phyloP scores from a whole-genome alignment of 2,113 vertebrate species.

The Channa argus region DNA sequence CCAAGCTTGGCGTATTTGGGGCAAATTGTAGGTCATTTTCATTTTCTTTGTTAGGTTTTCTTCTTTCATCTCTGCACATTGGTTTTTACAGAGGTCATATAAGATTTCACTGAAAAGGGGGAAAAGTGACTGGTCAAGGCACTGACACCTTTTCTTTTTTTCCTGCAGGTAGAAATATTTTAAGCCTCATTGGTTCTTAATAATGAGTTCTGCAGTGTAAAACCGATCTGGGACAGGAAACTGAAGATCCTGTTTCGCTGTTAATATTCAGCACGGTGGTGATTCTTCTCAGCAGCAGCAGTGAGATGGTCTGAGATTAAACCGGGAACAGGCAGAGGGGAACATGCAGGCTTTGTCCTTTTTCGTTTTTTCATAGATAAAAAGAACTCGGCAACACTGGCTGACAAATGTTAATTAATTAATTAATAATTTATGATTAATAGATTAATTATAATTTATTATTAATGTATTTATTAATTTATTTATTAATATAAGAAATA shows the following conservation, averaged over 20 bases:
- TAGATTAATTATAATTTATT: too few relatives aligned
- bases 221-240: constrained; percentile 66
- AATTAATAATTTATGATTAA: too few relatives aligned
- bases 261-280: constrained; percentile 64
- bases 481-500: too few relatives aligned
- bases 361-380: too few relatives aligned
- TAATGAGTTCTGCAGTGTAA: constrained; percentile 70
- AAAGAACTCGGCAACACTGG: too few relatives aligned
- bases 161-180: constrained; percentile 72
- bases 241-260: constrained; percentile 59
- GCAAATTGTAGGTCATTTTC: constrained; percentile 3
- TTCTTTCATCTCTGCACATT: constrained; percentile 43
- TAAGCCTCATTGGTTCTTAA: constrained; percentile 58
- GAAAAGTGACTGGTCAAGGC: neutral
- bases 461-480: too few relatives aligned
- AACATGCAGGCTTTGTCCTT: too few relatives aligned
- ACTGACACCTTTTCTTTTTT: constrained; percentile 42
- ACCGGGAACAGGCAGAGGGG: constrained; percentile 2
- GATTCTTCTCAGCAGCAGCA: constrained; percentile 31
- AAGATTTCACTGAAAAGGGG: constrained; percentile 30
- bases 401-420: too few relatives aligned
- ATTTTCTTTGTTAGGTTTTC: constrained; percentile 1
- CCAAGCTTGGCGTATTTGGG: neutral
- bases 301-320: constrained; percentile 10
- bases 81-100: constrained; percentile 39